Evolutionary conservation across 1,140 invertebrate genomes (phyloP).

Genomic region (Nebria ingens): DNA sequence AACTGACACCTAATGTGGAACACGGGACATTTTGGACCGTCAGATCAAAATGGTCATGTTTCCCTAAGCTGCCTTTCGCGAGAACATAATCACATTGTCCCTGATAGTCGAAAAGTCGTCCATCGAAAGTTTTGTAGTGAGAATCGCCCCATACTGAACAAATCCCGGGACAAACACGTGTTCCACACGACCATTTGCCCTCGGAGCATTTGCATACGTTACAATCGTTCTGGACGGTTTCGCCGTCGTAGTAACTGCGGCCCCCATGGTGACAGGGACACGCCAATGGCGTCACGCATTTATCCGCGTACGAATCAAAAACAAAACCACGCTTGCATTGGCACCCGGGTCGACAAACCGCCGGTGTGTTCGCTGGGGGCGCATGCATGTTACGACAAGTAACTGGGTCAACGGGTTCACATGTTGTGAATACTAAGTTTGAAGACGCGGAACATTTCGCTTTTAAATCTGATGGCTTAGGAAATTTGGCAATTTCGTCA

Average conservation of each 20-base stretch:
- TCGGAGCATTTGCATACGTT: slow-evolving; percentile 58
- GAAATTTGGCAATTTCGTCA: slow-evolving; percentile 50
- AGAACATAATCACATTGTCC: slow-evolving; percentile 79
- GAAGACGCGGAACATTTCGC: slow-evolving; percentile 46
- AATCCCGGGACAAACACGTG: slow-evolving; percentile 51
- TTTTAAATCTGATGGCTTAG: slow-evolving; percentile 46
- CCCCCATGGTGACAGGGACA: slow-evolving; percentile 87
- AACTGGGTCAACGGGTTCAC: slow-evolving; percentile 57
- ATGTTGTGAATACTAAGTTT: slow-evolving; percentile 64
- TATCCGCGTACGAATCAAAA: slow-evolving; percentile 50
- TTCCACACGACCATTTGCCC: slow-evolving; percentile 59
- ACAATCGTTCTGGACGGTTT: slow-evolving; percentile 67
- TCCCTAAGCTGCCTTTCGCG: slow-evolving; percentile 52
- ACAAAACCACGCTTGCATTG: slow-evolving; percentile 66
- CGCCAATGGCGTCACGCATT: slow-evolving; percentile 54
- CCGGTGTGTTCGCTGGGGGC: slow-evolving; percentile 33
- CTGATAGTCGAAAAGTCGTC: slow-evolving; percentile 74
- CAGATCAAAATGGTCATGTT: slow-evolving; percentile 54
- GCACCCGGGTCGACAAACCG: slow-evolving; percentile 64
- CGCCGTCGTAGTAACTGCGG: slow-evolving; percentile 65
- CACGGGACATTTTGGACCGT: slow-evolving; percentile 74
- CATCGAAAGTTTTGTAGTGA: slow-evolving; percentile 81
- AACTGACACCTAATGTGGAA: slow-evolving; percentile 74
- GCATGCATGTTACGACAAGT: slow-evolving; percentile 77
- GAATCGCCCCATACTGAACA: slow-evolving; percentile 79